These are phyloP conservation scores for Sardinella longiceps DNA, from an alignment of 2,797 vertebrate species.

Conservation along the genomic window DNA sequence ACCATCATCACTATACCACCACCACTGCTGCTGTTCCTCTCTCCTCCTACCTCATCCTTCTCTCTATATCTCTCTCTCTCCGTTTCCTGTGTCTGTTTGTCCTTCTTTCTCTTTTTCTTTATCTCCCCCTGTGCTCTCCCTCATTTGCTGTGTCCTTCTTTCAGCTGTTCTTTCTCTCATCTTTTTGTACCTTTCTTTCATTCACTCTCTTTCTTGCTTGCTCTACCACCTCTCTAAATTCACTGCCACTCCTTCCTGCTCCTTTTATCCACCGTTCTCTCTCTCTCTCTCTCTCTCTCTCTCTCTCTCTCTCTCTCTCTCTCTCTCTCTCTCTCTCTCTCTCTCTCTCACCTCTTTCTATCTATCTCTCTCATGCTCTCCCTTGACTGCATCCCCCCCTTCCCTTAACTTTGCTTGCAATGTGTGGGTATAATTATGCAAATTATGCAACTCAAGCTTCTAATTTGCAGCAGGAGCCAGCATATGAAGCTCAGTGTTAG, in stretches of 20 bases:
- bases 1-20: neutral
- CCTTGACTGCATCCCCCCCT: neutral
- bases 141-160: neutral
- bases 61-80: neutral
- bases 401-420: neutral
- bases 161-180: neutral
- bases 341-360: neutral
- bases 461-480: neutral
- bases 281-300: neutral
- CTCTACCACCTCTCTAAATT: neutral
- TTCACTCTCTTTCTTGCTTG: neutral
- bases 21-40: neutral
- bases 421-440: conserved; percentile 17
- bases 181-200: neutral
- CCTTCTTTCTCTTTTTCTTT: neutral
- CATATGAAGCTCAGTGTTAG: neutral
- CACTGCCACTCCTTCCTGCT: neutral
- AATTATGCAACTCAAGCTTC: neutral
- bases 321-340: neutral
- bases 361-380: neutral
- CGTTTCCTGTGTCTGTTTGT: neutral
- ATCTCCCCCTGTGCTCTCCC: neutral
- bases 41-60: neutral
- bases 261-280: too few species aligned
- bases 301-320: neutral